Percentiles rank a stretch among this genome's conserved stretches.
phyloP scores from a whole-genome alignment of 1,140 invertebrate genomes.

The Dryas iulia region DNA sequence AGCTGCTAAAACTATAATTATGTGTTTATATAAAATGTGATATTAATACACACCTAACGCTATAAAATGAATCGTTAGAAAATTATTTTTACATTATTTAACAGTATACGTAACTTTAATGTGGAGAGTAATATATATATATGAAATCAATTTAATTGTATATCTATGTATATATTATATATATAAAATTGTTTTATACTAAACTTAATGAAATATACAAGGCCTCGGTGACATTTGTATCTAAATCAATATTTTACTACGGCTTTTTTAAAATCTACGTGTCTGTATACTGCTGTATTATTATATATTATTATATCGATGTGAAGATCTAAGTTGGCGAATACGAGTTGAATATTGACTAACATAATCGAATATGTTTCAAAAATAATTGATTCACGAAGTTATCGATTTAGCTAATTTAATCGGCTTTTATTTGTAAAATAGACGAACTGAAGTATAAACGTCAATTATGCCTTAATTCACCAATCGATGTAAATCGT shows the following conservation, averaged over 20 bases:
- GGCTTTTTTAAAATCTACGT: background rate
- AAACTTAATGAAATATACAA: constrained; percentile 1
- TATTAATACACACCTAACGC: constrained; percentile 18
- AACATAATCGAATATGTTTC: constrained; percentile 13
- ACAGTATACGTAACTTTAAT: constrained; percentile 4
- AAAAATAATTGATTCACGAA: no score
- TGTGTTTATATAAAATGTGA: constrained; percentile 27
- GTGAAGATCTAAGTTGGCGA: background rate
- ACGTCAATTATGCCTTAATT: no score
- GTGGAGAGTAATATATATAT: background rate
- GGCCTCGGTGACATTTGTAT: constrained; percentile 23
- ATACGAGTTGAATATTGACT: constrained; percentile 25
- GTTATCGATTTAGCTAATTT: no score
- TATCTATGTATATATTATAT: background rate
- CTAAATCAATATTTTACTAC: background rate
- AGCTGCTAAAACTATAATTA: background rate
- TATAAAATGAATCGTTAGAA: constrained; percentile 17
- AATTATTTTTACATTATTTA: constrained; percentile 24
- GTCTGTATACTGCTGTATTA: background rate
- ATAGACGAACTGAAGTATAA: no score
- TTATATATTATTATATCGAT: constrained; percentile 29
- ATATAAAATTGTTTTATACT: background rate
- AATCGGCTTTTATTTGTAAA: no score
- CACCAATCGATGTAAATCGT: no score
- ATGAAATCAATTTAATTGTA: background rate